phyloP scores from a whole-genome alignment of 2,888 invertebrate genomes.

The Brachynemurus nebulosus region DNA sequence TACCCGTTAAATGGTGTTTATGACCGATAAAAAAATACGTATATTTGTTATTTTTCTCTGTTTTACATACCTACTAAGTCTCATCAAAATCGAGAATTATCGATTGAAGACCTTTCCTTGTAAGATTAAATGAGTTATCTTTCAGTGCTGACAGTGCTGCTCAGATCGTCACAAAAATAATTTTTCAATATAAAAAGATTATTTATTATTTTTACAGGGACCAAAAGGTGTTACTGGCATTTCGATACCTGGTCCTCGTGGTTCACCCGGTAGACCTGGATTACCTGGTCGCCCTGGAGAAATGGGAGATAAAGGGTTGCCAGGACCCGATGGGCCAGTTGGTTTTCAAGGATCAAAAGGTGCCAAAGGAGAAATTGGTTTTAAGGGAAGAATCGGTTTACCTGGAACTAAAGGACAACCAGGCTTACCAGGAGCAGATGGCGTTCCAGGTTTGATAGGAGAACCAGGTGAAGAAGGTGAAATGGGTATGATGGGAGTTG shows the following conservation, averaged over 20 bases:
- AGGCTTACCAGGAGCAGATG: conserved; percentile 26
- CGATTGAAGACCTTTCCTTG: too few relatives aligned
- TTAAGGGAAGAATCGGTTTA: not conserved
- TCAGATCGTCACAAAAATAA: not conserved
- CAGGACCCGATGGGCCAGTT: conserved; percentile 25
- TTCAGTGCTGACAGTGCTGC: too few relatives aligned
- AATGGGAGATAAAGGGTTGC: conserved; percentile 28
- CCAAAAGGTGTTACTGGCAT: conserved; percentile 27
- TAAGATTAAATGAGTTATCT: too few relatives aligned
- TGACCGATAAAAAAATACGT: too few relatives aligned
- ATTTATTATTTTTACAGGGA: conserved; percentile 17
- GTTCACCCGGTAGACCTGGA: conserved; percentile 25
- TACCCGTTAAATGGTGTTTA: too few relatives aligned
- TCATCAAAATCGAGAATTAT: too few relatives aligned
- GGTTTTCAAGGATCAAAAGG: conserved; percentile 18
- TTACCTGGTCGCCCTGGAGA: conserved; percentile 23
- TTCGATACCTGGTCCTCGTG: conserved; percentile 25
- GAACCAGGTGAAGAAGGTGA: conserved; percentile 18
- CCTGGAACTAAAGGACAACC: conserved; percentile 22
- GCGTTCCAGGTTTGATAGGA: conserved; percentile 23
- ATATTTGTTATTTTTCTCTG: too few relatives aligned
- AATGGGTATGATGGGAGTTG: conserved; percentile 11
- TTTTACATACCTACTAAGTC: too few relatives aligned
- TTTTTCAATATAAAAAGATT: not conserved
- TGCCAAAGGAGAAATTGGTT: conserved; percentile 11